Conservation (phyloP, 2,888 invertebrate genomes). For the Drosophila suboccidentalis region DNA sequence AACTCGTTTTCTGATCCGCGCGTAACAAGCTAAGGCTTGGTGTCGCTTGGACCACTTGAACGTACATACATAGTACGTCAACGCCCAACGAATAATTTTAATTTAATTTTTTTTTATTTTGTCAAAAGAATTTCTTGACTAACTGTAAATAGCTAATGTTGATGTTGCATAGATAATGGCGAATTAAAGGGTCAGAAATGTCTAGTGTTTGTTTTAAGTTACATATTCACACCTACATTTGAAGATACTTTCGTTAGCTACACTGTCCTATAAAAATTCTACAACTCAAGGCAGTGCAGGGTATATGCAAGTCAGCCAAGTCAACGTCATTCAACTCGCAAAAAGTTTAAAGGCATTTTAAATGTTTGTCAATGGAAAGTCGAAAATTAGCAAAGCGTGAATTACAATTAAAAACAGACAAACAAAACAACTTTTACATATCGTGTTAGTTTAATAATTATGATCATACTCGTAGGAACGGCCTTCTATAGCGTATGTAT, state of each 20-base stretch:
- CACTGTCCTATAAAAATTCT: neutral
- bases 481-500: neutral
- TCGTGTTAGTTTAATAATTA: slow-evolving; percentile 23
- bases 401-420: slow-evolving; percentile 54
- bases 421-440: slow-evolving; percentile 41
- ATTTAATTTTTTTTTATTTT: too few species aligned
- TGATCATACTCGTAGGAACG: neutral
- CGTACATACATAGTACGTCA: too few species aligned
- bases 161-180: neutral
- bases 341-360: slow-evolving; percentile 56
- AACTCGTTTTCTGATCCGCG: too few species aligned
- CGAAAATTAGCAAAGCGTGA: slow-evolving; percentile 64
- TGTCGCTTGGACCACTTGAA: too few species aligned
- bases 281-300: neutral
- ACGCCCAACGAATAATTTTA: too few species aligned
- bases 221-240: neutral
- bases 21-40: too few species aligned
- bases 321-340: neutral
- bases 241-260: neutral
- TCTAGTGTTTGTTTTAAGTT: neutral
- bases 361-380: slow-evolving; percentile 79
- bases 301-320: slow-evolving; percentile 1
- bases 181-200: neutral
- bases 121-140: too few species aligned
- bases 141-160: neutral